phyloP scores from a whole-genome alignment of 2,113 vertebrate genomes.

The Sylvietta virens region DNA sequence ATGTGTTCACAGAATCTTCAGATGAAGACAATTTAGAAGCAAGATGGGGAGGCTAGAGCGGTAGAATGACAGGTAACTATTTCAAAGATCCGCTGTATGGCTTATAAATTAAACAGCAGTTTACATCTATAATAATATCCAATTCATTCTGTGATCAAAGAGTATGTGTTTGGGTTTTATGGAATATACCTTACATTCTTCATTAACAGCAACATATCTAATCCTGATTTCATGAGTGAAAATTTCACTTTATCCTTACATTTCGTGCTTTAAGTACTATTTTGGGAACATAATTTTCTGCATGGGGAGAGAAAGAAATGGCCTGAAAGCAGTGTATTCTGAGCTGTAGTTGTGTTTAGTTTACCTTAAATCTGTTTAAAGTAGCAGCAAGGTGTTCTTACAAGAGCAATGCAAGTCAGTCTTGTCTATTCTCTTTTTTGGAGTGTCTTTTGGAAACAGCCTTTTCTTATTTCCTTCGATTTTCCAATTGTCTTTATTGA shows the following conservation, averaged over 20 bases:
- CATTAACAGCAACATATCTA: background rate
- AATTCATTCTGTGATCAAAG: background rate
- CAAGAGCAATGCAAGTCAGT: background rate
- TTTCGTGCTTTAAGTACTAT: background rate
- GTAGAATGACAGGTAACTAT: background rate
- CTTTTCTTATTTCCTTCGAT: background rate
- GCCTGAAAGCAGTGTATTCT: background rate
- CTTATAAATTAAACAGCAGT: background rate
- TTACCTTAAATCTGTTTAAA: background rate
- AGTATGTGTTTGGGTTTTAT: background rate
- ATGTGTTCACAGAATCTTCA: background rate
- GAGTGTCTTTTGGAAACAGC: background rate
- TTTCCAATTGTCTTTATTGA: background rate
- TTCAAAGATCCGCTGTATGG: background rate
- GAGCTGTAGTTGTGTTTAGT: background rate
- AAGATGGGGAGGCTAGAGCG: background rate
- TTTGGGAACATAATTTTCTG: background rate
- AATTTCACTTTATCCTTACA: background rate
- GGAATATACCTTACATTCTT: background rate
- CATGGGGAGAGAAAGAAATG: background rate
- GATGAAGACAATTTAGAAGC: background rate
- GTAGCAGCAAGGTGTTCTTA: background rate
- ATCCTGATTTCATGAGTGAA: background rate
- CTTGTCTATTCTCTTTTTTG: background rate
- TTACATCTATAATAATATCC: background rate